Conservation (phyloP, 2,888 invertebrate species). For the Camponotus fellah region DNA sequence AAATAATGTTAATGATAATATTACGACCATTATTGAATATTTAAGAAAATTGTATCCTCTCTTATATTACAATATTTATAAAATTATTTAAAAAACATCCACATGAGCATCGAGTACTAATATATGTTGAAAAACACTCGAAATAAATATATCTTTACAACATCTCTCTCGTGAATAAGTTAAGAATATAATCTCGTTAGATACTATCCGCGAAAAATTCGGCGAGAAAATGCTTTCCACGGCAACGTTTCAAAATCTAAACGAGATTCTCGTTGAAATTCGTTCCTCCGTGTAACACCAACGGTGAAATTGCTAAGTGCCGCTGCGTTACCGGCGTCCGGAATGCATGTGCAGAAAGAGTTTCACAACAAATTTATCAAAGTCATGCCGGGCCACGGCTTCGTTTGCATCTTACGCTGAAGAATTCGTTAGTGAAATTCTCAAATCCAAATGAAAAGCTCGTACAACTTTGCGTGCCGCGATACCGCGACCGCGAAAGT, state of each 20-base stretch:
- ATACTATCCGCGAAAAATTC: conserved; percentile 38
- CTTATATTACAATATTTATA: neutral
- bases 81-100: neutral
- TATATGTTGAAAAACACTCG: neutral
- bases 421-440: conserved; percentile 65
- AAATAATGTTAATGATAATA: neutral
- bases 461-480: conserved; percentile 49
- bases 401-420: conserved; percentile 48
- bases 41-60: neutral
- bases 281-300: conserved; percentile 33
- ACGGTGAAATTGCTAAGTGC: conserved; percentile 38
- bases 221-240: conserved; percentile 30
- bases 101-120: neutral
- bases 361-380: conserved; percentile 52
- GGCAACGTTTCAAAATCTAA: conserved; percentile 39
- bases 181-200: conserved; percentile 39
- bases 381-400: conserved; percentile 42
- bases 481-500: conserved; percentile 54
- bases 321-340: conserved; percentile 28
- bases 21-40: neutral
- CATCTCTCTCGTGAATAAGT: conserved; percentile 32
- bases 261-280: conserved; percentile 37
- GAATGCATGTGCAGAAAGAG: conserved; percentile 45
- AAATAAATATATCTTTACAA: conserved; percentile 35
- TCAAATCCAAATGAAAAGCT: conserved; percentile 61